Evolutionary conservation across 2,113 vertebrate genomes (phyloP).

Genomic region (Ornithorhynchus anatinus): DNA sequence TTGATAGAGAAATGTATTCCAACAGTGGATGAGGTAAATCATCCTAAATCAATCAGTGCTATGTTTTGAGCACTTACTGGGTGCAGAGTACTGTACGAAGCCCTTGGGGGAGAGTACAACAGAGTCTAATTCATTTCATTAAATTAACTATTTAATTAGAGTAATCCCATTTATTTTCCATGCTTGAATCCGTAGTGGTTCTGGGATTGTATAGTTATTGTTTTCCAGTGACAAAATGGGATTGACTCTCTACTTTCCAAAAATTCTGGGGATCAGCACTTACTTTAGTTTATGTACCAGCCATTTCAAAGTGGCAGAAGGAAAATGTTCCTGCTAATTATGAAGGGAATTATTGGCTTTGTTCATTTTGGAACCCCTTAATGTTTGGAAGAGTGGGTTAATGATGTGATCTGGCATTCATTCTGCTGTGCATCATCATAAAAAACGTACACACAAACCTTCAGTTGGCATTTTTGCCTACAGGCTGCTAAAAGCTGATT

Average conservation of each 20-base stretch:
- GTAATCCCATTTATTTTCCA: neutral
- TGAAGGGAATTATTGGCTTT: slow-evolving; percentile 25
- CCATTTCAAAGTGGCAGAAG: slow-evolving; percentile 19
- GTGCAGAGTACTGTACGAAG: no score
- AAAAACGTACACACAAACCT: neutral
- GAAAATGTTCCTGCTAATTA: slow-evolving; percentile 48
- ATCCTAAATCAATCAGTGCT: no score
- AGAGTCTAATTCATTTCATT: neutral
- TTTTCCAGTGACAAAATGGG: neutral
- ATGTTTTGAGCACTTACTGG: no score
- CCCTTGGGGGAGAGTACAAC: no score
- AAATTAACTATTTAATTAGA: slow-evolving; percentile 1
- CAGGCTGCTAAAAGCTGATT: slow-evolving; percentile 69
- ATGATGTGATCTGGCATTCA: slow-evolving; percentile 49
- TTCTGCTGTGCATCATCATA: slow-evolving; percentile 38
- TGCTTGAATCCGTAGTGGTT: neutral
- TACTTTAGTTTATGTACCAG: slow-evolving; percentile 31
- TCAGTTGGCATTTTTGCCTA: slow-evolving; percentile 59
- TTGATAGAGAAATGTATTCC: no score
- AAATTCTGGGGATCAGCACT: neutral
- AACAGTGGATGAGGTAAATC: no score
- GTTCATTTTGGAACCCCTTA: slow-evolving; percentile 38
- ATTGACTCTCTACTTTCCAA: slow-evolving; percentile 13
- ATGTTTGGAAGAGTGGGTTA: slow-evolving; percentile 49
- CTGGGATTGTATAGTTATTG: neutral